phyloP scores from a whole-genome alignment of 1,140 invertebrate genomes.

The Thaumatotibia leucotreta region DNA sequence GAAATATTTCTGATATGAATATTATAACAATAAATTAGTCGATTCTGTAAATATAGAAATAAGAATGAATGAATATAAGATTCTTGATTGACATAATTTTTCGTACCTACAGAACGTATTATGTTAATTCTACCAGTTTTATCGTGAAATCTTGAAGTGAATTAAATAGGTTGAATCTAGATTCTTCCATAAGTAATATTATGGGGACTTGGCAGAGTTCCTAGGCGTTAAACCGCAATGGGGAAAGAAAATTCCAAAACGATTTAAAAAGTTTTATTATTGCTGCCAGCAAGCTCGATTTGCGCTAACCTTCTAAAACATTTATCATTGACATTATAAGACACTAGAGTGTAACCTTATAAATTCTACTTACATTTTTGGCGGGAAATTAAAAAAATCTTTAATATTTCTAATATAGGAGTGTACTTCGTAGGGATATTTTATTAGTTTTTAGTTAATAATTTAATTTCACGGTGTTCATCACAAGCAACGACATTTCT shows the following conservation, averaged over 20 bases:
- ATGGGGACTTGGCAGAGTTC: background rate
- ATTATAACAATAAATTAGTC: no score
- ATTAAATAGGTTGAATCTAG: background rate
- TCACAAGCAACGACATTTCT: background rate
- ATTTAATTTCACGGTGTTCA: background rate
- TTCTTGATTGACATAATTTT: background rate
- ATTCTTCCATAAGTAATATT: background rate
- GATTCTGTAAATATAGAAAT: no score
- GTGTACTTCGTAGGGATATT: no score
- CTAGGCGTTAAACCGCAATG: background rate
- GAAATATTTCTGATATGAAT: no score
- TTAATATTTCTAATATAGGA: no score
- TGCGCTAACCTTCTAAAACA: background rate
- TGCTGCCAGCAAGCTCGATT: background rate
- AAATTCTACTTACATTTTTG: no score
- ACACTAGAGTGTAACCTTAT: no score
- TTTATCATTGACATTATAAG: no score
- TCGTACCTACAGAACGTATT: background rate
- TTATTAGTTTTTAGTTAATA: no score
- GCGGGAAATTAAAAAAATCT: no score
- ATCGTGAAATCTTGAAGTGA: background rate
- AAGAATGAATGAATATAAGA: no score
- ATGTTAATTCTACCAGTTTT: background rate
- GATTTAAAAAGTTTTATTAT: background rate
- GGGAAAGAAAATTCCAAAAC: background rate